Evolutionary conservation across 2,888 invertebrate genomes (phyloP).

Genomic region (Fragum sueziense): DNA sequence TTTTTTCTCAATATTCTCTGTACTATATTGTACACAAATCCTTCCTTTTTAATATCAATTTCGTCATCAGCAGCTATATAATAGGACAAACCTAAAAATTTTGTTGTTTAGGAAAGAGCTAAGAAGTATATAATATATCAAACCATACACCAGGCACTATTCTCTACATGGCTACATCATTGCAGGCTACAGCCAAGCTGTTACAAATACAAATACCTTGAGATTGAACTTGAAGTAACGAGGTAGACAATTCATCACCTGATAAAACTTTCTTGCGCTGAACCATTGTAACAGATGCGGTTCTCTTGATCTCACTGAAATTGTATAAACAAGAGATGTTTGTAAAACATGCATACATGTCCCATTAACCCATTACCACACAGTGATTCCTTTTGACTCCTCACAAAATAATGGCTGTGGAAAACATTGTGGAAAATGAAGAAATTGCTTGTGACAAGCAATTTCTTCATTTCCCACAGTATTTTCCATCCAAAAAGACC

Average conservation of each 20-base stretch:
- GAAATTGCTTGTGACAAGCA: background rate
- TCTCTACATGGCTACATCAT: background rate
- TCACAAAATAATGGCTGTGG: no score
- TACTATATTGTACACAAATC: no score
- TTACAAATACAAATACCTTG: background rate
- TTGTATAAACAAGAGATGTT: background rate
- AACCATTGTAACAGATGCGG: slow-evolving; percentile 13
- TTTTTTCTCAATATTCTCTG: no score
- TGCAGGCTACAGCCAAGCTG: background rate
- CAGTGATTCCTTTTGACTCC: no score
- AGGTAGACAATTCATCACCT: background rate
- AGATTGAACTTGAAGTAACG: background rate
- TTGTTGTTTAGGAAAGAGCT: no score
- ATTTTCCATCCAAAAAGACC: no score
- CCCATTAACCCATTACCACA: no score
- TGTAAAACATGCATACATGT: no score
- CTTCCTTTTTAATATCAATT: no score
- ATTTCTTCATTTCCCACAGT: background rate
- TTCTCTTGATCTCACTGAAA: slow-evolving; percentile 9
- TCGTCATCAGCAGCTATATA: no score
- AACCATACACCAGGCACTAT: background rate
- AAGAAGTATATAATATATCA: no score
- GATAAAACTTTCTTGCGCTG: background rate
- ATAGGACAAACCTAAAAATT: no score
- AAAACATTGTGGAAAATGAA: background rate